These are phyloP conservation scores for Hippasteria phrygiana DNA, from an alignment of 53 echinoderm and acorn worm genomes.

Conservation along the genomic window DNA sequence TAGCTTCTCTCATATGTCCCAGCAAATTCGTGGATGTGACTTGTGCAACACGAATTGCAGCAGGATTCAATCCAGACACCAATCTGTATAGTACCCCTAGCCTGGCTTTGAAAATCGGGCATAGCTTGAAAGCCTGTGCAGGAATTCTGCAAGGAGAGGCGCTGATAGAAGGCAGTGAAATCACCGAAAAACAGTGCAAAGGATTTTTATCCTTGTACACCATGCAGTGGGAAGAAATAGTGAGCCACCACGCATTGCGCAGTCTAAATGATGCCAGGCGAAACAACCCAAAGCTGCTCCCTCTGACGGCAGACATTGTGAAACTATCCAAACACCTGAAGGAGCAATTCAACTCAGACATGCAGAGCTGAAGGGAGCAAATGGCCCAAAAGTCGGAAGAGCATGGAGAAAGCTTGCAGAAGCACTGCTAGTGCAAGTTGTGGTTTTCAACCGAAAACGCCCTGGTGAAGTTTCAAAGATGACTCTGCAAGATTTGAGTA, in stretches of 20 bases:
- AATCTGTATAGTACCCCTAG: conserved; percentile 58
- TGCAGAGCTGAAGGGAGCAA: conserved; percentile 37
- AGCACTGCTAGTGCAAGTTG: conserved; percentile 62
- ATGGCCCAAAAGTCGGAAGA: conserved; percentile 27
- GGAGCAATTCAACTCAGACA: conserved; percentile 29
- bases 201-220: conserved; percentile 48
- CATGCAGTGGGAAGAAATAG: conserved; percentile 74
- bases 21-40: conserved; percentile 51
- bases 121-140: conserved; percentile 68
- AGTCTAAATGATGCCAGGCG: conserved; percentile 66
- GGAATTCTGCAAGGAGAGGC: conserved; percentile 68
- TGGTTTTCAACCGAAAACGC: conserved; percentile 82
- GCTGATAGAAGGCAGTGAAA: conserved; percentile 60
- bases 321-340: conserved; percentile 70
- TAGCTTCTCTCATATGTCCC: conserved; percentile 44
- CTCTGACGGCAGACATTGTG: conserved; percentile 71
- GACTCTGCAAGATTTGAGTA: conserved; percentile 66
- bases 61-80: conserved; percentile 63
- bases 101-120: conserved; percentile 75
- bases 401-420: conserved; percentile 79
- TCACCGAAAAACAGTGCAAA: conserved; percentile 53
- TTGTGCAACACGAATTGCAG: conserved; percentile 53
- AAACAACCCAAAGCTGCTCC: conserved; percentile 72
- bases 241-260: conserved; percentile 76
- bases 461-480: conserved; percentile 87